phyloP scores from a whole-genome alignment of 2,797 vertebrate species.

The Pristis pectinata region DNA sequence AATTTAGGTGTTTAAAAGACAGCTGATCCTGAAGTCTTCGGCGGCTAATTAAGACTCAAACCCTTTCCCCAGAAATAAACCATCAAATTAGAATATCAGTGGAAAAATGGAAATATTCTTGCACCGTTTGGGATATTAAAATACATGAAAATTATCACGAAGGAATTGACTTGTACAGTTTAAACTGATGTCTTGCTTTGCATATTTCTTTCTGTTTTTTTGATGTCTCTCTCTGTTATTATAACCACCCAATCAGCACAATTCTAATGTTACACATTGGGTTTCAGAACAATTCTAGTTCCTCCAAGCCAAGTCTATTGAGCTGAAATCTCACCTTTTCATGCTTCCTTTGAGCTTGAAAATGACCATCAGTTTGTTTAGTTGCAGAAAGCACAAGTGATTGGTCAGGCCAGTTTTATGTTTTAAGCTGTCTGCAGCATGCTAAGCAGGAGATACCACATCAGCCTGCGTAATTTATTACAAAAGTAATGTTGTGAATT shows the following conservation, averaged over 20 bases:
- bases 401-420: too few relatives aligned
- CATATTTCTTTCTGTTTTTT: neutral
- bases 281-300: neutral
- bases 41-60: neutral
- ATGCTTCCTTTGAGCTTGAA: too few relatives aligned
- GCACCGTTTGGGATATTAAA: neutral
- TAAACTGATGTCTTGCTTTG: neutral
- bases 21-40: neutral
- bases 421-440: too few relatives aligned
- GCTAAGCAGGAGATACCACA: too few relatives aligned
- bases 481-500: too few relatives aligned
- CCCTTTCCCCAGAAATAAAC: neutral
- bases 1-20: neutral
- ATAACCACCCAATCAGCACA: neutral
- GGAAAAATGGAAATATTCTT: neutral
- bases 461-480: too few relatives aligned
- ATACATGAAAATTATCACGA: neutral
- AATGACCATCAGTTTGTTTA: too few relatives aligned
- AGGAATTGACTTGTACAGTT: neutral
- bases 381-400: too few relatives aligned
- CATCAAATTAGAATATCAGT: neutral
- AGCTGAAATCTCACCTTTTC: neutral
- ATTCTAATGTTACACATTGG: neutral
- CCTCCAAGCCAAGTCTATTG: neutral
- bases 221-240: neutral